A percentile compares a stretch with the other conserved stretches of the same genome.
Conservation (phyloP, 2,888 invertebrate genomes). For the Cosmopolites sordidus region DNA sequence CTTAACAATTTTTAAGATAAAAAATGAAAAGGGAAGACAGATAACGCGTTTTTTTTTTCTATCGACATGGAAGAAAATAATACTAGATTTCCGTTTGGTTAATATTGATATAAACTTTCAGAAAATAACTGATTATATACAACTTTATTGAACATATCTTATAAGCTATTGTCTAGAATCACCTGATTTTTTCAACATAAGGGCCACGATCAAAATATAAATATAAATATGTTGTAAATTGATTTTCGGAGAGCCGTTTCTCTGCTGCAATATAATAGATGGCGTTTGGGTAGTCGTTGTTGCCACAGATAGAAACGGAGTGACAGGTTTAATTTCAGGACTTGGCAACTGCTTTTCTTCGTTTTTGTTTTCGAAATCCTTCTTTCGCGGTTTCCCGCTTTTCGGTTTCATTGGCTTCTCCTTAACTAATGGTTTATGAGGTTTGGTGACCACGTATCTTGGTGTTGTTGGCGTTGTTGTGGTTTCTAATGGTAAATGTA, state of each 20-base stretch:
- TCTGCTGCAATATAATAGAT: conserved; percentile 36
- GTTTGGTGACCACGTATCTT: conserved; percentile 42
- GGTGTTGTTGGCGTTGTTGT: conserved; percentile 46
- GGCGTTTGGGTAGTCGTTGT: conserved; percentile 40
- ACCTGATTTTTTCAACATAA: conserved; percentile 18
- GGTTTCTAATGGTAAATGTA: conserved; percentile 44
- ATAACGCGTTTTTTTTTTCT: too few relatives aligned
- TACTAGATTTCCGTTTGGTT: too few relatives aligned
- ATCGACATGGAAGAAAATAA: too few relatives aligned
- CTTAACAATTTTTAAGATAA: background rate
- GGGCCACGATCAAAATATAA: conserved; percentile 16
- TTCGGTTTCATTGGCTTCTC: conserved; percentile 46
- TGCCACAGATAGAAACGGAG: conserved; percentile 34
- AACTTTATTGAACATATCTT: conserved; percentile 10
- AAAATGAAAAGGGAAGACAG: background rate
- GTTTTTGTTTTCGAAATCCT: conserved; percentile 37
- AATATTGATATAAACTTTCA: background rate
- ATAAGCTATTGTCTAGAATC: conserved; percentile 25
- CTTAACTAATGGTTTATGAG: conserved; percentile 43
- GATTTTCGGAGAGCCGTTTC: conserved; percentile 12
- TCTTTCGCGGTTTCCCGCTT: conserved; percentile 35
- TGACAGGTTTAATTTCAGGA: conserved; percentile 32
- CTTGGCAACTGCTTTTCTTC: conserved; percentile 41
- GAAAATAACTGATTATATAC: conserved; percentile 11
- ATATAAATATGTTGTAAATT: conserved; percentile 8